Base-by-base conservation (phyloP, 2,797 vertebrate species). In the Epinephelus awoara region DNA sequence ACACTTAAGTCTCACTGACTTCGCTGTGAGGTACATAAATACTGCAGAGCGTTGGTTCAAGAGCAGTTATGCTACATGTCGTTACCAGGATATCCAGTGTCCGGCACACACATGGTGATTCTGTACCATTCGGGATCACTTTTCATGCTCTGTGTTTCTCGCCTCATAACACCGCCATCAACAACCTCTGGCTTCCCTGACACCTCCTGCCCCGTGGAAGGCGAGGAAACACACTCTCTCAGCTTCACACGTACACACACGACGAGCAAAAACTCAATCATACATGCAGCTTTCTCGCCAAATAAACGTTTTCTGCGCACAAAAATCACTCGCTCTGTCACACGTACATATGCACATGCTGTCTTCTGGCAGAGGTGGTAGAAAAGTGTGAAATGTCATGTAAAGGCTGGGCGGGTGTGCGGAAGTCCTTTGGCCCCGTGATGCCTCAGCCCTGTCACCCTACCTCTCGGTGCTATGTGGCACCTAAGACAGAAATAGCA, bases 401-500 rank as follows among this genome's bases (percentile, higher is more conserved):
- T 88, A 77, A 83, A 88, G 81, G 40, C 76, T 82, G 70, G 71
- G 21, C 25, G 62, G 66, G 55, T 70, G 83, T 71, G 46, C 84
- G 84, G 89, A 92, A 90, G 89, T 90, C 76, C 72, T 67, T 90
- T 75, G 84, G 82, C 88, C 89, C 89, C 85, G 73, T 68, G 81
- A 86, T 80, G 87, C 93, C 66, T 88, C 88, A 58, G 78, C 12
- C 65, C 79, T 81, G 95, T 93, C 92, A 94, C 89, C 90, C 91
- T 84, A 94, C 92, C 88, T 93, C 66, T 83, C 77, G 44, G 1
- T 78, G 95, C 94, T 94, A 96, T 96, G 95, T 52, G 92, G 84
- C 93, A 86, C 92, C 82, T 87, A 89, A 74, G 91, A 93, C 91
- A 76, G 84, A 95, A 95, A 95, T 87, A 96, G 94, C 75, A 94